Percentiles rank a stretch among this genome's conserved stretches.
Conservation (phyloP, 2,113 vertebrate species). For the Lates calcarifer region DNA sequence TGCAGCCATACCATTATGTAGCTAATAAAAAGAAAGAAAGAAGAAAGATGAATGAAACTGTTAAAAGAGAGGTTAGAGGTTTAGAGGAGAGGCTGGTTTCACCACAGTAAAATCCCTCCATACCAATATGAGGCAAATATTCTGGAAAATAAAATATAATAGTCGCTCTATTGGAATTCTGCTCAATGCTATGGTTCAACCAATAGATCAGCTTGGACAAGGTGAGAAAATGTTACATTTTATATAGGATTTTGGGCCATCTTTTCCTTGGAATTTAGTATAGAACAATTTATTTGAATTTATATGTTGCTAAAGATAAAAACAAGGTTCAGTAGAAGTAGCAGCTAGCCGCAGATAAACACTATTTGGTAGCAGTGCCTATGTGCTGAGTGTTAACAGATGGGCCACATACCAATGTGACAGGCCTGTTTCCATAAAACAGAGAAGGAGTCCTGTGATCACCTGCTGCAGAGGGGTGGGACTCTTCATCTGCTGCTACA, state of each 20-base stretch:
- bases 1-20: no score
- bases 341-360: neutral
- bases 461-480: slow-evolving; percentile 47
- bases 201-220: neutral
- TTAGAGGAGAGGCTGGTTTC: no score
- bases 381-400: slow-evolving; percentile 44
- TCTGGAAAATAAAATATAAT: neutral
- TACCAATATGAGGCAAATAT: neutral
- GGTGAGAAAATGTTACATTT: neutral
- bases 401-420: slow-evolving; percentile 66
- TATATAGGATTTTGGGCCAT: neutral
- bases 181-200: neutral
- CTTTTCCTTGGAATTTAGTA: neutral
- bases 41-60: no score
- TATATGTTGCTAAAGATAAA: neutral
- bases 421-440: slow-evolving; percentile 53
- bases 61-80: no score
- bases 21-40: no score
- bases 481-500: slow-evolving; percentile 65
- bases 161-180: neutral
- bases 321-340: neutral
- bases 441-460: slow-evolving; percentile 68
- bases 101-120: no score
- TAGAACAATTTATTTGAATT: neutral
- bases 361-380: slow-evolving; percentile 4